Conservation (phyloP, 2,888 invertebrate genomes). For the Suillia variegata region DNA sequence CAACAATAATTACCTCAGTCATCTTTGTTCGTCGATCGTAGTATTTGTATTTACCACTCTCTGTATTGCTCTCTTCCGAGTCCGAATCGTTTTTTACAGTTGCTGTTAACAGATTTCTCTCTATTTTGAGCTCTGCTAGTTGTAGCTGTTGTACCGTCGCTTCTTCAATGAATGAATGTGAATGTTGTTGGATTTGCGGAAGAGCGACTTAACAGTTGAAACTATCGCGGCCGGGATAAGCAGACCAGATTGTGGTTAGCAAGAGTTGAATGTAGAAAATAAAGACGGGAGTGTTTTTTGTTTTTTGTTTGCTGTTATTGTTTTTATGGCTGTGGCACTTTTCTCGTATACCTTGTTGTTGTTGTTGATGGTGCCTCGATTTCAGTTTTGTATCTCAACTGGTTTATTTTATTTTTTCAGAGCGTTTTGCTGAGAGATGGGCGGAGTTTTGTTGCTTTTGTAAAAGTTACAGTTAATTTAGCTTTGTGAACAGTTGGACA, state of each 20-base stretch:
- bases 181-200: not conserved
- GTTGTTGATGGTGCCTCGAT: slow-evolving; percentile 1
- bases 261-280: not conserved
- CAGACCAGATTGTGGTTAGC: too few species aligned
- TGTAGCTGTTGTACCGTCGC: not conserved
- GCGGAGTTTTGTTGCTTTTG: slow-evolving; percentile 17
- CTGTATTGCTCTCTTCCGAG: too few species aligned
- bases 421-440: slow-evolving; percentile 3
- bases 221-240: not conserved
- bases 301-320: not conserved
- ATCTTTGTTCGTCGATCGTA: too few species aligned
- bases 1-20: too few species aligned
- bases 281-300: not conserved
- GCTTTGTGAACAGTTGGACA: too few species aligned
- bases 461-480: slow-evolving; percentile 12
- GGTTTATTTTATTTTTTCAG: slow-evolving; percentile 1
- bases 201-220: slow-evolving; percentile 14
- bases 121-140: too few species aligned
- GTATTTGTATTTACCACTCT: too few species aligned
- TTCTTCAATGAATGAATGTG: not conserved
- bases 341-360: not conserved
- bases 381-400: not conserved
- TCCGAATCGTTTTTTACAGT: too few species aligned
- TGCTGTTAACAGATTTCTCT: too few species aligned
- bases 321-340: not conserved